Evolutionary conservation across 2,113 vertebrate genomes (phyloP).

Genomic region (Colinus virginianus): DNA sequence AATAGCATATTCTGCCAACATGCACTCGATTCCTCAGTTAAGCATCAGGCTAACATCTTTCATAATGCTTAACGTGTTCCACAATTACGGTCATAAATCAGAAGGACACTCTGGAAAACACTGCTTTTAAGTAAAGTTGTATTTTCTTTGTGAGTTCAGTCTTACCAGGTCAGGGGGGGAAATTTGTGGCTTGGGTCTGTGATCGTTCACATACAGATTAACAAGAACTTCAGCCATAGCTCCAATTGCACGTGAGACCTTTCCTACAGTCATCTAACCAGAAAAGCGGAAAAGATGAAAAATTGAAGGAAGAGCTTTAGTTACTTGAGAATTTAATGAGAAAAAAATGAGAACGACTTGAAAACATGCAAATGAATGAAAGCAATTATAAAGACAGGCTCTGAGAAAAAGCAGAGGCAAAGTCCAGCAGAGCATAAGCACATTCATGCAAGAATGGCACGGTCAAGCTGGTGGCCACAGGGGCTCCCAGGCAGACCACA

Average conservation of each 20-base stretch:
- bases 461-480: neutral
- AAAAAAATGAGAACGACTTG: neutral
- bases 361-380: neutral
- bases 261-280: conserved; percentile 91
- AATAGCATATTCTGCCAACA: neutral
- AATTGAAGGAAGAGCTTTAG: conserved; percentile 50
- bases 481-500: neutral
- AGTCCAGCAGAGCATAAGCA: neutral
- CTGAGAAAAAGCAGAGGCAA: neutral
- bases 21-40: neutral
- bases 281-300: conserved; percentile 60
- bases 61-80: neutral
- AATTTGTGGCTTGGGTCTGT: conserved; percentile 86
- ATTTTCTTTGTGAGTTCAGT: neutral
- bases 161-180: conserved; percentile 87
- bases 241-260: conserved; percentile 89
- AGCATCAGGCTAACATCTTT: neutral
- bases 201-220: conserved; percentile 95
- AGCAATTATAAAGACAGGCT: neutral
- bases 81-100: neutral
- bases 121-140: neutral
- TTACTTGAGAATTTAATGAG: neutral
- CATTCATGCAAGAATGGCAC: neutral
- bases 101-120: neutral
- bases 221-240: conserved; percentile 94